Percentiles rank a stretch among this genome's conserved stretches.
These are phyloP conservation scores for Electrona antarctica DNA, from an alignment of 2,113 vertebrate species.

Conservation along the genomic window DNA sequence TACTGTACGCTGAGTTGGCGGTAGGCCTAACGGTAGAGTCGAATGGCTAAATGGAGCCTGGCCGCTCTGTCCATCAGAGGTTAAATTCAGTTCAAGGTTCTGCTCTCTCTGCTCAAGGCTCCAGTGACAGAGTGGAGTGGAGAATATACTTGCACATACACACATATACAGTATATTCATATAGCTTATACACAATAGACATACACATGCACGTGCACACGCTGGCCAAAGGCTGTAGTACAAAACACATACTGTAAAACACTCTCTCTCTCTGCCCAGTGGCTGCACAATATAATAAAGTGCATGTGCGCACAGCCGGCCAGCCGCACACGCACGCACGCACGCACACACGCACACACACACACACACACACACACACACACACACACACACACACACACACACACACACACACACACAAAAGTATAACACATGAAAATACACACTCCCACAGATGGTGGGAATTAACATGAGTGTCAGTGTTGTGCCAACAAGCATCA, in stretches of 20 bases:
- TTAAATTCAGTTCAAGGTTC: slow-evolving; percentile 1
- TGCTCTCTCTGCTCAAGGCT: slow-evolving; percentile 16
- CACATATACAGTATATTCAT: not conserved
- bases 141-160: not conserved
- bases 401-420: not conserved
- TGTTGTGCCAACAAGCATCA: not conserved
- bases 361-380: not conserved
- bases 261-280: not conserved
- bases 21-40: too few species aligned
- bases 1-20: too few species aligned
- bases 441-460: not conserved
- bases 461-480: not conserved
- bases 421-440: not conserved
- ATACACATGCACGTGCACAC: not conserved
- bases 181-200: not conserved
- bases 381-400: not conserved
- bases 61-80: slow-evolving; percentile 13
- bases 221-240: not conserved
- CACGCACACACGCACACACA: too few species aligned
- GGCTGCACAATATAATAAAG: not conserved
- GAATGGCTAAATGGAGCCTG: too few species aligned
- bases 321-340: not conserved
- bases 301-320: too few species aligned
- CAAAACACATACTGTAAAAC: not conserved
- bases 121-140: too few species aligned